phyloP scores from a whole-genome alignment of 2,888 invertebrate genomes.

The Operophtera brumata region DNA sequence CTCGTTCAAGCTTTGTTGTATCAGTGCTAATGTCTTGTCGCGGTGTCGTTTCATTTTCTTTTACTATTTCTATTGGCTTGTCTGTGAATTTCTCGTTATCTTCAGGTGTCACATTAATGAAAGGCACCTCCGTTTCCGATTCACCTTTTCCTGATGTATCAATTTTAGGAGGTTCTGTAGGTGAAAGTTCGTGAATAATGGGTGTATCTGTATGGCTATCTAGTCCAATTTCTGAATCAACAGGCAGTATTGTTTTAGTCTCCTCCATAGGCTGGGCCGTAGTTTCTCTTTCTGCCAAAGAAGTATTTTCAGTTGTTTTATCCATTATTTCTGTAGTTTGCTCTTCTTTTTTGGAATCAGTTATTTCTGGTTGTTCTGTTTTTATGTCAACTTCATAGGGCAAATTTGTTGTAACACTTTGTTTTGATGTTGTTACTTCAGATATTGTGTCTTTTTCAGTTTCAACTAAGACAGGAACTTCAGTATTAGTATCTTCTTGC shows the following conservation, averaged over 20 bases:
- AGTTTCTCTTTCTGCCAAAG: constrained; percentile 2
- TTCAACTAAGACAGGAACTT: constrained; percentile 2
- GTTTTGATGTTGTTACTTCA: constrained; percentile 19
- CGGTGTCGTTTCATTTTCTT: constrained; percentile 13
- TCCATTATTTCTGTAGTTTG: constrained; percentile 4
- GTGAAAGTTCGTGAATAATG: background rate
- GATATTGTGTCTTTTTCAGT: constrained; percentile 13
- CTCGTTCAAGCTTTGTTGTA: constrained; percentile 11
- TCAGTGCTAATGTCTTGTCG: constrained; percentile 7
- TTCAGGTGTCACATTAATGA: background rate
- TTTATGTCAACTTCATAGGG: constrained; percentile 7
- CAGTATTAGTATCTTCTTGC: constrained; percentile 5
- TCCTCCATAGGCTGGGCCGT: constrained; percentile 4
- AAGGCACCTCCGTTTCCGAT: constrained; percentile 5
- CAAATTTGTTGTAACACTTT: constrained; percentile 4
- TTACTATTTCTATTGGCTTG: background rate
- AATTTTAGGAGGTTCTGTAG: background rate
- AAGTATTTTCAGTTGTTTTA: background rate
- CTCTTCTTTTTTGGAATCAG: constrained; percentile 7
- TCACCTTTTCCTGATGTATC: constrained; percentile 8
- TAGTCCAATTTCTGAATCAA: constrained; percentile 2
- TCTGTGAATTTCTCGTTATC: constrained; percentile 3
- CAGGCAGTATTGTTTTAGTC: background rate
- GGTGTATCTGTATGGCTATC: constrained; percentile 10
- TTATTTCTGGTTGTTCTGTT: constrained; percentile 16